phyloP scores from a whole-genome alignment of 2,888 invertebrate genomes.

The Cataglyphis altisquamis region DNA sequence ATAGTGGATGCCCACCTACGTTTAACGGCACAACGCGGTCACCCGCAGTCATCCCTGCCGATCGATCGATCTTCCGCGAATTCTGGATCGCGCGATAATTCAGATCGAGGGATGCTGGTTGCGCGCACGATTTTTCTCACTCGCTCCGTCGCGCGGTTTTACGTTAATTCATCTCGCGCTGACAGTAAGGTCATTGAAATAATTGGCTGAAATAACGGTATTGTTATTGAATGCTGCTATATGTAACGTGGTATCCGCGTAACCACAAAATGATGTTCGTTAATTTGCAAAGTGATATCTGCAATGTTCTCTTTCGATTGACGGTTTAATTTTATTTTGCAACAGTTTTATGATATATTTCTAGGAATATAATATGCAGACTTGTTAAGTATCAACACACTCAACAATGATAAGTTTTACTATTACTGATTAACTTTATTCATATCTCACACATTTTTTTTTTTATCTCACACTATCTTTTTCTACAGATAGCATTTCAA shows the following conservation, averaged over 20 bases:
- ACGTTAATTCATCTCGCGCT: slow-evolving; percentile 40
- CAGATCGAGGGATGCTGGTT: background rate
- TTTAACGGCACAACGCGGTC: slow-evolving; percentile 52
- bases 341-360: background rate
- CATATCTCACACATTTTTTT: background rate
- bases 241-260: background rate
- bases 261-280: background rate
- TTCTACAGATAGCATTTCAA: background rate
- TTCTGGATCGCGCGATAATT: slow-evolving; percentile 36
- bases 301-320: slow-evolving; percentile 1
- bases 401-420: background rate
- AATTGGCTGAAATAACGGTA: background rate
- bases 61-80: slow-evolving; percentile 44
- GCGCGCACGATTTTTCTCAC: slow-evolving; percentile 29
- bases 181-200: slow-evolving; percentile 32
- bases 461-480: background rate
- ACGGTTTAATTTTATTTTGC: background rate
- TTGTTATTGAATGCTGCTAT: background rate
- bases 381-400: background rate
- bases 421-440: background rate
- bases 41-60: slow-evolving; percentile 37
- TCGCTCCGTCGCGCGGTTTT: background rate
- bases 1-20: background rate
- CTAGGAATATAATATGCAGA: background rate
- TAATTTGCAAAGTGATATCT: background rate